Conservation (phyloP, 2,888 invertebrate species). For the Diloba caeruleocephala region DNA sequence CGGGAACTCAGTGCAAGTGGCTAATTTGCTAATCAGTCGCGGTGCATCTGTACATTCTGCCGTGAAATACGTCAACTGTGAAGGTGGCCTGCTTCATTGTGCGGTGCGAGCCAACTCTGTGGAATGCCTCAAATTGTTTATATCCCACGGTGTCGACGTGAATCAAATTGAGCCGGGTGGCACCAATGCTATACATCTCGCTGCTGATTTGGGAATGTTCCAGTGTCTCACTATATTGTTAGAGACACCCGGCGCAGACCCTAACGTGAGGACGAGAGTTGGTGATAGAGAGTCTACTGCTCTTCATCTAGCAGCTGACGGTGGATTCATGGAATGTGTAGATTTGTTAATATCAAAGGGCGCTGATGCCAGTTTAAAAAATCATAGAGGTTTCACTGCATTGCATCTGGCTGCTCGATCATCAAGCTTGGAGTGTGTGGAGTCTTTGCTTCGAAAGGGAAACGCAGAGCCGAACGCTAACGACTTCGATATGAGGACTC, state of each 20-base stretch:
- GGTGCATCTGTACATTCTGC: conserved; percentile 92
- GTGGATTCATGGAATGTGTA: conserved; percentile 95
- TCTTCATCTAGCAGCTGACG: conserved; percentile 96
- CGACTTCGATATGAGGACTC: conserved; percentile 94
- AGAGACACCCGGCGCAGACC: conserved; percentile 92
- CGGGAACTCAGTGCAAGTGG: conserved; percentile 95
- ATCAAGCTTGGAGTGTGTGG: conserved; percentile 94
- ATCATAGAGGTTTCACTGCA: conserved; percentile 95
- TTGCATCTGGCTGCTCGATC: conserved; percentile 95
- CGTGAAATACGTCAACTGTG: conserved; percentile 90
- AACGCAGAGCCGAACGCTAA: conserved; percentile 94
- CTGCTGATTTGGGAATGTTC: conserved; percentile 94
- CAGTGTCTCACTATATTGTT: conserved; percentile 93
- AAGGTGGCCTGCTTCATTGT: conserved; percentile 94
- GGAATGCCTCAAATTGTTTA: conserved; percentile 94
- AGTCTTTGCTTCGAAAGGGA: conserved; percentile 92
- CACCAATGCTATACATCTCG: conserved; percentile 94
- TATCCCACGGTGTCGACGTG: conserved; percentile 93
- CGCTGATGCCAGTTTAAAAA: conserved; percentile 93
- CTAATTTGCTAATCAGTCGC: conserved; percentile 92
- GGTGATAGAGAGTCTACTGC: conserved; percentile 94
- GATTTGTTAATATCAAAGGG: conserved; percentile 92
- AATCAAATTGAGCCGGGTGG: conserved; percentile 93
- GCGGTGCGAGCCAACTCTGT: conserved; percentile 95
- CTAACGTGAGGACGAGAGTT: conserved; percentile 91